Percentiles rank a stretch among this genome's conserved stretches.
Conservation (phyloP, 2,113 vertebrate species). For the Myiopsitta monachus region DNA sequence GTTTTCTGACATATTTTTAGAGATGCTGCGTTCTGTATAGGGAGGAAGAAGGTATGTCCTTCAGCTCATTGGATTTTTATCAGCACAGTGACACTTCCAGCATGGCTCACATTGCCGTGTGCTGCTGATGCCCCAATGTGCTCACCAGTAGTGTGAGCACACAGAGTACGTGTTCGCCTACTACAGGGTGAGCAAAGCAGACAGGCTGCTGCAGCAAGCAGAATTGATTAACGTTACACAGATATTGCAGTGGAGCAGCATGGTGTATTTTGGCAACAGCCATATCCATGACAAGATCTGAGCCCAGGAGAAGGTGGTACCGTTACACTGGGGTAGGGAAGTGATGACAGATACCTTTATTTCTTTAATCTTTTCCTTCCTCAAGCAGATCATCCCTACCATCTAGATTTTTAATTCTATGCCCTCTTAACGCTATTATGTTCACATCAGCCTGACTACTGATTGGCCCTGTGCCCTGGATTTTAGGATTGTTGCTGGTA, state of each 20-base stretch:
- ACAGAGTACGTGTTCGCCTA: not conserved
- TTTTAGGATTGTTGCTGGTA: constrained; percentile 42
- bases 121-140: not conserved
- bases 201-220: constrained; percentile 22
- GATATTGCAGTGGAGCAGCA: not conserved
- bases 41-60: not conserved
- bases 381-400: not conserved
- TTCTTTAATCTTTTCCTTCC: not conserved
- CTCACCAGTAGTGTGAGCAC: not conserved
- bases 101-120: not conserved
- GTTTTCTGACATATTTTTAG: not conserved
- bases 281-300: rapidly evolving
- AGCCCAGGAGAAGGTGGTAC: not conserved
- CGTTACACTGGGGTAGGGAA: not conserved
- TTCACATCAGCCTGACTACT: not conserved
- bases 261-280: not conserved
- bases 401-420: not conserved
- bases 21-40: not conserved
- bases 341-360: not conserved
- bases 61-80: not conserved
- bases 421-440: constrained; percentile 1
- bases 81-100: not conserved
- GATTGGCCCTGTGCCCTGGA: constrained; percentile 45
- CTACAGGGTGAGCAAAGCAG: not conserved
- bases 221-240: not conserved